Base-by-base conservation (phyloP, 1,140 invertebrate species). In the Pseudomyrmex sp. region DNA sequence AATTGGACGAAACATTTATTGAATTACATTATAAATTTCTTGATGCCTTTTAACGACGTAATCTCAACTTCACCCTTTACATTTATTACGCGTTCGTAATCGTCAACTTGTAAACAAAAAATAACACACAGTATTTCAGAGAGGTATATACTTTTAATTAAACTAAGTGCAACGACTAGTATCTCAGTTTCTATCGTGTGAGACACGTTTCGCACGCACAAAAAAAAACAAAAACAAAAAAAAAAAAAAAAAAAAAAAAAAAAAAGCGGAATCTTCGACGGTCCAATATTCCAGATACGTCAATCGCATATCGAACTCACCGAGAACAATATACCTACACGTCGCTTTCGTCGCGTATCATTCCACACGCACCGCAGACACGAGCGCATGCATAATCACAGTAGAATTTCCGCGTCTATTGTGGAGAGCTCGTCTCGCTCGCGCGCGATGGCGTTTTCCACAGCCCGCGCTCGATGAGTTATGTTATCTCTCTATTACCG, bases 381-480 rank as follows among this genome's bases (percentile, higher is more conserved):
- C 20, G 58, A 1, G 5, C 8, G n/a, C 26, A 58, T 15, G 26
- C 56, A 58, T 77, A 77, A 68, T 46, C 52, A 68, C 12, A 65
- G 26, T 48, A 46, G 54, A 80, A 80, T 80, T 74, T 82, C 44
- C 46, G n/a, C 61, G 18, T 56, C 18, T 26, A 56, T 62, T 75
- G 58, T 73, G 23, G 72, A 7, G 54, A 1, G 5, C 35, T 7
- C 35, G 35, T 35, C 44, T 48, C 56, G 54, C 50, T 15, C 35
- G 50, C 35, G 50, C 8, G 18, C 63, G 23, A 15, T 46, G 66
- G 54, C 46, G 26, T 74, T 63, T 73, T 70, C 13, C 73, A 35
- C 44, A 10, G 20, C 20, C 46, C 85, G 76, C 65, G 80, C 86
- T 86, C 84, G 70, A 88, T 86, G 80, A 74, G 80, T 86, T 88